These are phyloP conservation scores for Agrochola litura DNA, from an alignment of 2,888 invertebrate genomes.

Conservation along the genomic window DNA sequence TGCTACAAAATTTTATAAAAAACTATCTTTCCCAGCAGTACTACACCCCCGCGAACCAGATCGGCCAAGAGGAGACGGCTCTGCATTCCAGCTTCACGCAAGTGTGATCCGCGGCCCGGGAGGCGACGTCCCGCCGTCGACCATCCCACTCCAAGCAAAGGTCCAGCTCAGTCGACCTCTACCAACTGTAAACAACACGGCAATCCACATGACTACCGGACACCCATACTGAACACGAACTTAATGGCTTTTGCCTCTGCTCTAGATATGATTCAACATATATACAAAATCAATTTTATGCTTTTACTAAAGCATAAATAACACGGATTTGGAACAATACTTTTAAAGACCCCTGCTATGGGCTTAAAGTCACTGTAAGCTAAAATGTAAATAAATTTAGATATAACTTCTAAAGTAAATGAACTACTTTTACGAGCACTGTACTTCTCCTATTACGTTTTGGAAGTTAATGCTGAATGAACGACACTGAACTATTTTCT, in stretches of 20 bases:
- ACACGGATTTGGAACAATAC: conserved; percentile 14
- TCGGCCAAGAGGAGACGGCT: conserved; percentile 92
- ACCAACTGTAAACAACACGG: conserved; percentile 78
- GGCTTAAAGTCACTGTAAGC: conserved; percentile 18
- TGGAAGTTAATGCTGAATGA: conserved; percentile 20
- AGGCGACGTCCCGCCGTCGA: conserved; percentile 78
- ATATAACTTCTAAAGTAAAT: conserved; percentile 30
- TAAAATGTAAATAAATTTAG: conserved; percentile 42
- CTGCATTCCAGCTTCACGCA: conserved; percentile 96
- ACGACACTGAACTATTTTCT: conserved; percentile 17
- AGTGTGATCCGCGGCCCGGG: conserved; percentile 92
- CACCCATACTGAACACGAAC: conserved; percentile 22
- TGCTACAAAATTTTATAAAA: not conserved
- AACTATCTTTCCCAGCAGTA: conserved; percentile 90
- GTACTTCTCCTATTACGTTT: conserved; percentile 33
- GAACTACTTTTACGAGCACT: conserved; percentile 15
- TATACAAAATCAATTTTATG: not conserved
- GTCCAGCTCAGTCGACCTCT: conserved; percentile 80
- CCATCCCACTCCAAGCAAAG: conserved; percentile 79
- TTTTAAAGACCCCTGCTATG: conserved; percentile 15
- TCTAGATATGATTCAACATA: conserved; percentile 7
- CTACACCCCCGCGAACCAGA: conserved; percentile 94
- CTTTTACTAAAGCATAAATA: not conserved
- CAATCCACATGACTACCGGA: conserved; percentile 23
- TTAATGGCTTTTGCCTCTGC: conserved; percentile 23